phyloP scores from a whole-genome alignment of 1,140 invertebrate genomes.

The Macrobrachium rosenbergii region DNA sequence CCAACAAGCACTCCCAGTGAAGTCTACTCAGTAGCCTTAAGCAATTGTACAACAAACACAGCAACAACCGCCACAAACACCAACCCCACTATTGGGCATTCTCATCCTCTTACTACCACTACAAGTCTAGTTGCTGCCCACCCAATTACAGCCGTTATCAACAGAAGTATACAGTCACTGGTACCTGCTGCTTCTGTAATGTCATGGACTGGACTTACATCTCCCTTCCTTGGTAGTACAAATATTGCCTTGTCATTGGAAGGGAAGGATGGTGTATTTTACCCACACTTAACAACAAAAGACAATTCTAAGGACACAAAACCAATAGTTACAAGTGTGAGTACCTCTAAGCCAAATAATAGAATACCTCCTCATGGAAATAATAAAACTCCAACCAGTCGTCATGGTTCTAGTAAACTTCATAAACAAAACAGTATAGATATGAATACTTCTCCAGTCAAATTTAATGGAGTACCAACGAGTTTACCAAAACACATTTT shows the following conservation, averaged over 20 bases:
- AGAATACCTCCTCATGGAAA: conserved; percentile 49
- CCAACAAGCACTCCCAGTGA: conserved; percentile 10
- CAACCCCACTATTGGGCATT: conserved; percentile 19
- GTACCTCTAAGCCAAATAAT: conserved; percentile 54
- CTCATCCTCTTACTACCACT: conserved; percentile 47
- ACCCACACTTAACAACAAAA: conserved; percentile 46
- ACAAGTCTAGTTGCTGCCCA: conserved; percentile 6
- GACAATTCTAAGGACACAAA: conserved; percentile 43
- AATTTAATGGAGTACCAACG: conserved; percentile 50
- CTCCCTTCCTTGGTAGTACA: conserved; percentile 56
- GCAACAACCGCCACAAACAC: conserved; percentile 39
- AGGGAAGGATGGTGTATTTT: conserved; percentile 51
- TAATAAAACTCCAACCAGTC: conserved; percentile 31
- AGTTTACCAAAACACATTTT: conserved; percentile 50
- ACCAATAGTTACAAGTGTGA: conserved; percentile 42
- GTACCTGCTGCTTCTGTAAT: conserved; percentile 50
- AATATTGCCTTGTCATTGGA: conserved; percentile 56
- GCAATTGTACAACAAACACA: conserved; percentile 22
- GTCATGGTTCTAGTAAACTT: conserved; percentile 23
- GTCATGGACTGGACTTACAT: conserved; percentile 49
- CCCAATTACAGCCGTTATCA: conserved; percentile 38
- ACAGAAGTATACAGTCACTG: conserved; percentile 54
- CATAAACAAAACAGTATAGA: conserved; percentile 46
- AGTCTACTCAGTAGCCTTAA: conserved; percentile 2
- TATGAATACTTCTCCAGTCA: conserved; percentile 35